A percentile compares a stretch with the other conserved stretches of the same genome.
Evolutionary conservation across 1,140 invertebrate species (phyloP).

Genomic region (Brachionus paranguensis): DNA sequence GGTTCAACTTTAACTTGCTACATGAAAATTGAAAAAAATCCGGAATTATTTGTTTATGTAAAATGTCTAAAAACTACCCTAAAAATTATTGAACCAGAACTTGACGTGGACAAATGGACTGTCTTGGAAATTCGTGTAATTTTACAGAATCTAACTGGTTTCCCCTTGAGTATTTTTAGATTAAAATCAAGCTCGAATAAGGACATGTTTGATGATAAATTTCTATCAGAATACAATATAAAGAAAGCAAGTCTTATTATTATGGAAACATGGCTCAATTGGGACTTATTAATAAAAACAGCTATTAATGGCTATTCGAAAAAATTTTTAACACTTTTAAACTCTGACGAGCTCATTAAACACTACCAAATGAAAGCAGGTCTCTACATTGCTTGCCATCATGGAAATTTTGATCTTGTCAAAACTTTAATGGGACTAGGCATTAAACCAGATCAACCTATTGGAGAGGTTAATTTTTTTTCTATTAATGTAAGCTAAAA

Average conservation of each 20-base stretch:
- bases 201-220: not conserved
- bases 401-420: slow-evolving; percentile 35
- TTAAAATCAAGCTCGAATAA: not conserved
- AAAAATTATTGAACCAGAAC: not conserved
- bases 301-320: slow-evolving; percentile 1
- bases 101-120: not conserved
- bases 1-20: not conserved
- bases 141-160: not conserved
- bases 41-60: not conserved
- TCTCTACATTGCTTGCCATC: not conserved
- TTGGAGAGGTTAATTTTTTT: not conserved
- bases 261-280: slow-evolving; percentile 7
- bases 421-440: not conserved
- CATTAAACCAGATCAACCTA: not conserved
- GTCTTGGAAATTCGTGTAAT: slow-evolving; percentile 1
- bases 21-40: not conserved
- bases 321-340: not conserved
- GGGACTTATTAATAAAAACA: not conserved
- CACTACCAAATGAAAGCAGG: slow-evolving; percentile 16
- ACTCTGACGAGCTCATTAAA: not conserved
- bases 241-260: not conserved
- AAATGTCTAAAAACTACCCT: not conserved
- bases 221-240: not conserved
- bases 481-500: no score
- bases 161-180: slow-evolving; percentile 21